Evolutionary conservation across 2,797 vertebrate species (phyloP).

Genomic region (Ataeniobius toweri): DNA sequence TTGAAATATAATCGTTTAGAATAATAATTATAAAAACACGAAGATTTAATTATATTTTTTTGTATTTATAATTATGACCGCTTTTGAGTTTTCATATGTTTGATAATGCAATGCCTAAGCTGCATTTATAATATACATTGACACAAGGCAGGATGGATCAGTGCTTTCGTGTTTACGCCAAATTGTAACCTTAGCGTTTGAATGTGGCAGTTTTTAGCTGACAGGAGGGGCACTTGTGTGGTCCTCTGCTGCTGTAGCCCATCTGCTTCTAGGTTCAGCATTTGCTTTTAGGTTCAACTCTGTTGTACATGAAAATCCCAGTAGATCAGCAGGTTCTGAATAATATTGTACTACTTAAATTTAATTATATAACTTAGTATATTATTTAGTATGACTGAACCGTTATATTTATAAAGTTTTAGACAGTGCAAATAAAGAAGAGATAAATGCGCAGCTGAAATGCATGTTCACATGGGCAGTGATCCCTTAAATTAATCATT

Average conservation of each 20-base stretch:
- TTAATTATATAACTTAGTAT: too few species aligned
- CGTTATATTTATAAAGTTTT: not conserved
- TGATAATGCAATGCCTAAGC: not conserved
- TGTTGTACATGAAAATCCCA: too few species aligned
- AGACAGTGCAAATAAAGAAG: not conserved
- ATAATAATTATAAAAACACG: not conserved
- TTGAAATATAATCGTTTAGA: too few species aligned
- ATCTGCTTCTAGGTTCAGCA: too few species aligned
- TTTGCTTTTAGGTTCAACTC: too few species aligned
- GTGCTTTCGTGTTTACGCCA: too few species aligned
- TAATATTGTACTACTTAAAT: too few species aligned
- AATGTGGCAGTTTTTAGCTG: too few species aligned
- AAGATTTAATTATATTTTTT: not conserved
- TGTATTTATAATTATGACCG: not conserved
- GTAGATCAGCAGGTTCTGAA: too few species aligned
- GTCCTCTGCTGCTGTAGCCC: too few species aligned
- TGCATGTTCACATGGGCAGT: slow-evolving; percentile 15
- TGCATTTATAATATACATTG: not conserved
- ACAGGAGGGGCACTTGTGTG: too few species aligned
- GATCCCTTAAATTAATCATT: slow-evolving; percentile 70
- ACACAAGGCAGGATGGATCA: not conserved
- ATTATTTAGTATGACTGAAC: not conserved
- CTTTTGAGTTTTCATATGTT: not conserved
- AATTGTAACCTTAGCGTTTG: too few species aligned
- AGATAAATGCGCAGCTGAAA: slow-evolving; percentile 5